Percentiles rank a stretch among this genome's conserved stretches.
Conservation (phyloP, 2,113 vertebrate genomes). For the Microtus pennsylvanicus region DNA sequence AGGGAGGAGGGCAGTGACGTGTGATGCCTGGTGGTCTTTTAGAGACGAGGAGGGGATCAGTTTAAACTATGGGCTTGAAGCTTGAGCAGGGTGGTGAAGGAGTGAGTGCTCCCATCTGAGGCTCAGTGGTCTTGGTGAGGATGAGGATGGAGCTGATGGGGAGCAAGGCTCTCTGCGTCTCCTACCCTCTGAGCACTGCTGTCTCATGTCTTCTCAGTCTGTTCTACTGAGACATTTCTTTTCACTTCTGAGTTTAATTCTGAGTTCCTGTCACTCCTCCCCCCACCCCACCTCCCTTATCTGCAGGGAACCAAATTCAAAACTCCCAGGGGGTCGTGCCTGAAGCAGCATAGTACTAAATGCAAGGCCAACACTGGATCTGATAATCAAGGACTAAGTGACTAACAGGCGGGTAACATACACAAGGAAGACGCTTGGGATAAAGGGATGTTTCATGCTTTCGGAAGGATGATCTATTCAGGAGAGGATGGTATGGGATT, state of each 20-base stretch:
- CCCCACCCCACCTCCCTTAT: neutral
- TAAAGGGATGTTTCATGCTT: neutral
- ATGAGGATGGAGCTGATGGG: neutral
- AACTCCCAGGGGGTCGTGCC: neutral
- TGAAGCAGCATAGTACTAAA: neutral
- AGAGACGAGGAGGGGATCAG: neutral
- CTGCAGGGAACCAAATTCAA: neutral
- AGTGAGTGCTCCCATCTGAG: neutral
- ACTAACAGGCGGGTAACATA: neutral
- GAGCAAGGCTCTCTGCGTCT: neutral
- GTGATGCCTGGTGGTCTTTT: neutral
- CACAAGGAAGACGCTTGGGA: neutral
- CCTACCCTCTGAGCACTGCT: neutral
- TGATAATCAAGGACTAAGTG: neutral
- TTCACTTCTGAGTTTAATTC: neutral
- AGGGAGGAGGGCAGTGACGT: neutral
- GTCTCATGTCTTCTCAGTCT: neutral
- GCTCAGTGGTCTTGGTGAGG: neutral
- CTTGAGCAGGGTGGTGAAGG: neutral
- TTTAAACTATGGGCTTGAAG: neutral
- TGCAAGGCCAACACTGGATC: neutral
- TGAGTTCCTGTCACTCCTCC: neutral
- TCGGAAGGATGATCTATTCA: neutral
- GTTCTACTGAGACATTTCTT: neutral
- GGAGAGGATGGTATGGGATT: neutral